phyloP scores from a whole-genome alignment of 2,113 vertebrate genomes.

The Leucopsar rothschildi region DNA sequence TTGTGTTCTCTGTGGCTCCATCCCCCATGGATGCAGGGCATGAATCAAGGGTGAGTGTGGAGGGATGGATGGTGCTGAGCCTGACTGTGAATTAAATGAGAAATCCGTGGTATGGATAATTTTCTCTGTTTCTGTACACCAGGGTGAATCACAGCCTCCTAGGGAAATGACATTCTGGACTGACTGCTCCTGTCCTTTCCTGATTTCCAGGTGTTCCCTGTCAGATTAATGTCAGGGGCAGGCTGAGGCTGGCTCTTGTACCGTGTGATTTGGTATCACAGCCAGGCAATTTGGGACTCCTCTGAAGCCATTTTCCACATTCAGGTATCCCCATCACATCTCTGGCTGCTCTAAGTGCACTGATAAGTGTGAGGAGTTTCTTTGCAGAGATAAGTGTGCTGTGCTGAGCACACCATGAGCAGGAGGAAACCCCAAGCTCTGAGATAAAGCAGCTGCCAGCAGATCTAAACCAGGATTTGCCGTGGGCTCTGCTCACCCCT shows the following conservation, averaged over 20 bases:
- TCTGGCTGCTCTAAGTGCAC: background rate
- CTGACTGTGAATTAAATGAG: background rate
- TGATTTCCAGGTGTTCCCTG: conserved; percentile 4
- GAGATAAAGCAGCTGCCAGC: background rate
- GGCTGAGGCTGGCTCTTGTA: background rate
- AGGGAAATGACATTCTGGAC: background rate
- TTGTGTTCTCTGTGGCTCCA: background rate
- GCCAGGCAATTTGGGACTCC: background rate
- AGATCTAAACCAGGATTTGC: background rate
- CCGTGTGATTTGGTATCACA: background rate
- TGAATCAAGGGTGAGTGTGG: background rate
- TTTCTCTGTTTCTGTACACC: background rate
- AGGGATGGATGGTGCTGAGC: background rate
- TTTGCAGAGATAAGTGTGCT: background rate
- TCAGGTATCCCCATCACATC: background rate
- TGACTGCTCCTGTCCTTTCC: background rate
- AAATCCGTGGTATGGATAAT: too few relatives aligned
- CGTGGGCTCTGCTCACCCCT: background rate
- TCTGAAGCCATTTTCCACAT: background rate
- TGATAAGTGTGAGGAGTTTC: background rate
- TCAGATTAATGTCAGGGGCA: background rate
- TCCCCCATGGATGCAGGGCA: background rate
- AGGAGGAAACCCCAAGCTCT: background rate
- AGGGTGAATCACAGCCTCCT: background rate
- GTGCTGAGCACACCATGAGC: background rate